These are phyloP conservation scores for Rattus rattus DNA, from an alignment of 2,113 vertebrate species.

Conservation along the genomic window DNA sequence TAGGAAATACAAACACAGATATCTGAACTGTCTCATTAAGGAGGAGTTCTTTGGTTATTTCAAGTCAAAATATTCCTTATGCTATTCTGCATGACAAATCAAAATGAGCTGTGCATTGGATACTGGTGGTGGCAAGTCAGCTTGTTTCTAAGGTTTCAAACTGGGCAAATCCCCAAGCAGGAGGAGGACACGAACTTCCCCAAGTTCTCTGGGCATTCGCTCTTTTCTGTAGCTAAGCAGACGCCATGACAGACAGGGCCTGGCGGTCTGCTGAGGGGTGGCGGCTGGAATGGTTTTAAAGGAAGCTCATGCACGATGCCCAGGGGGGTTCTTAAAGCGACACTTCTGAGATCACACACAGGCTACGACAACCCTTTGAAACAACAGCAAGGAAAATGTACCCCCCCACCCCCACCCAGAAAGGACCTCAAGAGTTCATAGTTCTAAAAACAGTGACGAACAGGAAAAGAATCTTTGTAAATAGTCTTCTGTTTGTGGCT, in stretches of 20 bases:
- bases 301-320: not conserved
- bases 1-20: constrained; percentile 74
- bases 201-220: constrained; percentile 61
- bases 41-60: constrained; percentile 81
- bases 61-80: constrained; percentile 69
- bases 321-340: not conserved
- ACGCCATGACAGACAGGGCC: not conserved
- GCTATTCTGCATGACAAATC: constrained; percentile 68
- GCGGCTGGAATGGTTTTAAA: not conserved
- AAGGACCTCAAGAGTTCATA: constrained; percentile 31
- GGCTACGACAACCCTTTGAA: constrained; percentile 19
- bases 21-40: constrained; percentile 70
- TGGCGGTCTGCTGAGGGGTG: too few species aligned
- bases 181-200: constrained; percentile 52
- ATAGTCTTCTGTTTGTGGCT: constrained; percentile 44
- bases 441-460: constrained; percentile 46
- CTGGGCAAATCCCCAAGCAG: constrained; percentile 52
- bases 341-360: not conserved
- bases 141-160: constrained; percentile 72
- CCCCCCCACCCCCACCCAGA: not conserved
- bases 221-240: constrained; percentile 45
- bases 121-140: constrained; percentile 72
- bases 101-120: constrained; percentile 72
- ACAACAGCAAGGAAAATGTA: not conserved
- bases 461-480: constrained; percentile 26